Percentiles rank a stretch among this genome's conserved stretches.
Conservation (phyloP, 2,888 invertebrate genomes). For the Hoplodrina blanda region DNA sequence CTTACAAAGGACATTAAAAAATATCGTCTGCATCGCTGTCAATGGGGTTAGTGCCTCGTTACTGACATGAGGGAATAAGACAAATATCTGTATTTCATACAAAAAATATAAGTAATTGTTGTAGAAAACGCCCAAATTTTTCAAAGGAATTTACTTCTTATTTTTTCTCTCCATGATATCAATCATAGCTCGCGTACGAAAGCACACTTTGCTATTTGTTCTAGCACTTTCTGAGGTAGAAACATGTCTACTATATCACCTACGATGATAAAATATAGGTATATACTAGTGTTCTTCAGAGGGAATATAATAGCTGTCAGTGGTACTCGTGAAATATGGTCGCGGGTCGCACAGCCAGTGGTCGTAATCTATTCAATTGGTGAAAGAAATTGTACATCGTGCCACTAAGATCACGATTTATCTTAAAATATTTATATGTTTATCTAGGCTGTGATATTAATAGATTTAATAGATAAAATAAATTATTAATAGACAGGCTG, state of each 20-base stretch:
- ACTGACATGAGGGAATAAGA: too few relatives aligned
- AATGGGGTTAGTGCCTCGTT: too few relatives aligned
- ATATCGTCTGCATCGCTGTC: too few relatives aligned
- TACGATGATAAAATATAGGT: constrained; percentile 33
- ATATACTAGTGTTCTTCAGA: constrained; percentile 5
- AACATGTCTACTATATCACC: constrained; percentile 21
- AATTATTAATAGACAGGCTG: not conserved
- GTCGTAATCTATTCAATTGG: constrained; percentile 66
- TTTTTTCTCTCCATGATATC: constrained; percentile 7
- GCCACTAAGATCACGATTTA: constrained; percentile 32
- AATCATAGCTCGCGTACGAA: constrained; percentile 24
- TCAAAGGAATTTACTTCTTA: not conserved
- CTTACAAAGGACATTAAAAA: too few relatives aligned
- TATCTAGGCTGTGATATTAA: not conserved
- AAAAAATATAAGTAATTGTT: not conserved
- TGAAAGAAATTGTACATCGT: constrained; percentile 60
- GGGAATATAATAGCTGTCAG: constrained; percentile 44
- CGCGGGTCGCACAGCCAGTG: constrained; percentile 38
- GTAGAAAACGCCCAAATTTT: constrained; percentile 6
- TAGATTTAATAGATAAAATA: too few relatives aligned
- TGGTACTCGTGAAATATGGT: constrained; percentile 54
- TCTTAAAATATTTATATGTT: not conserved
- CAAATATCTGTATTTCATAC: not conserved
- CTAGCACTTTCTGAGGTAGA: constrained; percentile 11
- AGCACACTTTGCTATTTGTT: constrained; percentile 20